Percentiles rank a stretch among this genome's conserved stretches.
These are phyloP conservation scores for Seladonia tumulorum DNA, from an alignment of 2,888 invertebrate species.

Conservation along the genomic window DNA sequence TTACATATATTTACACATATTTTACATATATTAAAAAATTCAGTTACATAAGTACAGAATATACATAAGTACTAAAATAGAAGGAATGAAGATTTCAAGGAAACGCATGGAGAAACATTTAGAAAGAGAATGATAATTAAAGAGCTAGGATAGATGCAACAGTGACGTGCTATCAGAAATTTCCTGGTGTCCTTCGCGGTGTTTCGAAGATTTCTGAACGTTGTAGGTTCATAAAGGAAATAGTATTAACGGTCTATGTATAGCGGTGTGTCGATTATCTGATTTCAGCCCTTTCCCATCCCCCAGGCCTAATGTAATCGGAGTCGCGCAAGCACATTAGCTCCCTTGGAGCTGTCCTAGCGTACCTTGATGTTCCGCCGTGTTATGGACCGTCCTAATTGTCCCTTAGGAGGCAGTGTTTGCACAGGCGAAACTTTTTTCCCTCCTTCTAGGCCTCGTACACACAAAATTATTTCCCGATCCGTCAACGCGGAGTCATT, in stretches of 20 bases:
- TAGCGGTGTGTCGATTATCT: conserved; percentile 49
- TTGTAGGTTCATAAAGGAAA: not conserved
- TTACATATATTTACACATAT: too few species aligned
- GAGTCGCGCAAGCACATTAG: conserved; percentile 69
- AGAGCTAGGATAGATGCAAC: not conserved
- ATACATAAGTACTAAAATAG: too few species aligned
- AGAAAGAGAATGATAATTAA: not conserved
- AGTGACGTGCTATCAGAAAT: not conserved
- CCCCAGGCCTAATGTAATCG: conserved; percentile 64
- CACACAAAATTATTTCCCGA: conserved; percentile 70
- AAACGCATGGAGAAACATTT: not conserved
- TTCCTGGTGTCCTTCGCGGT: not conserved
- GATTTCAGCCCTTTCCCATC: conserved; percentile 60
- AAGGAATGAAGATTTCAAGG: not conserved
- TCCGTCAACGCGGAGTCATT: conserved; percentile 57
- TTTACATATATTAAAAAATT: too few species aligned
- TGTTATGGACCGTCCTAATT: conserved; percentile 67
- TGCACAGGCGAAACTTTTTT: conserved; percentile 59
- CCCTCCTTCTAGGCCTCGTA: conserved; percentile 44
- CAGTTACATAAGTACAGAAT: too few species aligned
- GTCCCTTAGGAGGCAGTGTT: conserved; percentile 65
- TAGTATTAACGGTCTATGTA: conserved; percentile 30
- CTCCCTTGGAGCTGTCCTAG: conserved; percentile 47
- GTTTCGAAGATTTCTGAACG: not conserved
- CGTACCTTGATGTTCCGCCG: conserved; percentile 44